Percentiles rank a stretch among this genome's conserved stretches.
These are phyloP conservation scores for Drosophila arizonae DNA, from an alignment of 1,140 invertebrate species.

Conservation along the genomic window DNA sequence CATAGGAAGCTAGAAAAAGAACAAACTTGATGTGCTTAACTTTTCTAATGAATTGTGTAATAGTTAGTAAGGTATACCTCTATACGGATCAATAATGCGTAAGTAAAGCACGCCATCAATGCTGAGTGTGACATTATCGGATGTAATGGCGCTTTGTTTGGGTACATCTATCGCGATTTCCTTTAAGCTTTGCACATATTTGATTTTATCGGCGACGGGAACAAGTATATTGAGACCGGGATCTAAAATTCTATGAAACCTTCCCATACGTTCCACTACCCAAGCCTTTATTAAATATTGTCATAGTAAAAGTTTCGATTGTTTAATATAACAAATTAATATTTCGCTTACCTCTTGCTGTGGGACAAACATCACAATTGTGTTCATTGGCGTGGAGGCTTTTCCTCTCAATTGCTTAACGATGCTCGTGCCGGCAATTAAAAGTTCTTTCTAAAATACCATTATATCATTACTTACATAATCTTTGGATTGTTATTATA, in stretches of 20 bases:
- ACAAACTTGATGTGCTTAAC: not conserved
- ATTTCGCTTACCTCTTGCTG: conserved; percentile 93
- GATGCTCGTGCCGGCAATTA: conserved; percentile 61
- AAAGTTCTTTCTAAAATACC: conserved; percentile 56
- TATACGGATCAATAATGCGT: conserved; percentile 95
- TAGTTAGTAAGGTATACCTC: conserved; percentile 70
- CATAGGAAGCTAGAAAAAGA: conserved; percentile 91
- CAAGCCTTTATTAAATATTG: conserved; percentile 87
- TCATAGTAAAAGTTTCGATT: conserved; percentile 3
- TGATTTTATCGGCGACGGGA: conserved; percentile 96
- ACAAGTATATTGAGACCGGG: conserved; percentile 97
- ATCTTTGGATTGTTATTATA: not conserved
- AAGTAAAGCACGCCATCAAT: conserved; percentile 99
- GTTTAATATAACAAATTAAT: conserved; percentile 79
- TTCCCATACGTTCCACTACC: conserved; percentile 99
- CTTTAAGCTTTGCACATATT: conserved; percentile 99
- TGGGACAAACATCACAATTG: conserved; percentile 98
- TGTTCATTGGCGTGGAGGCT: conserved; percentile 93
- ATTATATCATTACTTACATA: not conserved
- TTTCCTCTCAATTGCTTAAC: conserved; percentile 78
- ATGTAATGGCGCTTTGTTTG: conserved; percentile 98
- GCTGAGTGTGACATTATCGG: conserved; percentile 97
- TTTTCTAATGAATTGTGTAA: not conserved
- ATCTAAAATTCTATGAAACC: conserved; percentile 95
- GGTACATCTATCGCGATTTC: conserved; percentile 99